Evolutionary conservation across 2,113 vertebrate genomes (phyloP).

Genomic region (Euleptes europaea): DNA sequence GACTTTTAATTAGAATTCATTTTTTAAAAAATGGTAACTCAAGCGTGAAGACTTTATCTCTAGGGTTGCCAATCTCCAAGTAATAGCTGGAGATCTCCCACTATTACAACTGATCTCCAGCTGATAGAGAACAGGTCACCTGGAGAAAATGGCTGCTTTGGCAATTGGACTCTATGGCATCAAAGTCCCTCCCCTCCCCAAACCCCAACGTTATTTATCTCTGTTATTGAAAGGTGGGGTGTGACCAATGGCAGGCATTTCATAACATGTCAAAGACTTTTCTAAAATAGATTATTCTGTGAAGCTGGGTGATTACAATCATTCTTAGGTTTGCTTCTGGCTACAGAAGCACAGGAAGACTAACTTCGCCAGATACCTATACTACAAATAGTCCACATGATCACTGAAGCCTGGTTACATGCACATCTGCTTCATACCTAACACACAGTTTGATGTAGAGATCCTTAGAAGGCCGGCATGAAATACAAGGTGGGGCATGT

Average conservation of each 20-base stretch:
- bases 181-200: too few relatives aligned
- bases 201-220: background rate
- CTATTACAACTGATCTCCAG: too few relatives aligned
- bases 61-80: too few relatives aligned
- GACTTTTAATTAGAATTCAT: slow-evolving; percentile 10
- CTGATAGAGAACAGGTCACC: too few relatives aligned
- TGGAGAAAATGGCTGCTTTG: too few relatives aligned
- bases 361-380: background rate
- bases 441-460: too few relatives aligned
- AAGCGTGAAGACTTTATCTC: background rate
- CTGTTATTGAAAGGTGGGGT: background rate
- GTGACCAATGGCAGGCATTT: background rate
- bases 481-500: too few relatives aligned
- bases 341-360: background rate
- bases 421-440: too few relatives aligned
- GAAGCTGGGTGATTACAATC: background rate
- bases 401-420: too few relatives aligned
- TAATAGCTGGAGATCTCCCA: too few relatives aligned
- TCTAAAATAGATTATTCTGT: background rate
- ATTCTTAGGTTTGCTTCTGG: background rate
- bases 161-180: too few relatives aligned
- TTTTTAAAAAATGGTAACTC: background rate
- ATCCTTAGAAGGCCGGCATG: too few relatives aligned
- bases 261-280: background rate
- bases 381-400: background rate